Evolutionary conservation across 2,888 invertebrate species (phyloP).

Genomic region (Harmothoe impar): DNA sequence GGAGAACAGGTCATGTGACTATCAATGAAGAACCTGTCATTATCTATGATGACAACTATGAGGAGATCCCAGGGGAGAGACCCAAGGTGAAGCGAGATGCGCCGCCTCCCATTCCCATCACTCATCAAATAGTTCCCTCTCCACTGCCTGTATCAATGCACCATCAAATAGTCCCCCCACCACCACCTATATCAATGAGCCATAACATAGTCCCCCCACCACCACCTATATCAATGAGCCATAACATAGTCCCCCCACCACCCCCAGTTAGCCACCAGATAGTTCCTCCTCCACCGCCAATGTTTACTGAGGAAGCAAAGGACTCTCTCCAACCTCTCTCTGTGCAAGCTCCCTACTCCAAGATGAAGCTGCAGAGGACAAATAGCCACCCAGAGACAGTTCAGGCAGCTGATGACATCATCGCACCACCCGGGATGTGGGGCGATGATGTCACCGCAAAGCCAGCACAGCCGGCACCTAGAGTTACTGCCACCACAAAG

Average conservation of each 20-base stretch:
- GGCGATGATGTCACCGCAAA: neutral
- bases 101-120: neutral
- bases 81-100: constrained; percentile 1
- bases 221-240: neutral
- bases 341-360: constrained; percentile 13
- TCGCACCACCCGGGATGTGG: neutral
- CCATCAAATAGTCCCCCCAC: too few relatives aligned
- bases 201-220: neutral
- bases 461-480: neutral
- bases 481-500: neutral
- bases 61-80: constrained; percentile 51
- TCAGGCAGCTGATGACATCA: neutral
- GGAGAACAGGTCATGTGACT: neutral
- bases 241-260: neutral
- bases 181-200: neutral
- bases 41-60: constrained; percentile 59
- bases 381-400: neutral
- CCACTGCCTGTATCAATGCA: too few relatives aligned
- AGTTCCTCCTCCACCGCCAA: constrained; percentile 18
- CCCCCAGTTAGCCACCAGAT: neutral
- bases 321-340: constrained; percentile 17
- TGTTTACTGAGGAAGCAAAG: neutral
- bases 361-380: neutral
- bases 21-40: neutral
- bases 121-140: neutral